Evolutionary conservation across 2,113 vertebrate species (phyloP), one percentile per base, ranked within the genome.

Genomic region (Jacana jacana): DNA sequence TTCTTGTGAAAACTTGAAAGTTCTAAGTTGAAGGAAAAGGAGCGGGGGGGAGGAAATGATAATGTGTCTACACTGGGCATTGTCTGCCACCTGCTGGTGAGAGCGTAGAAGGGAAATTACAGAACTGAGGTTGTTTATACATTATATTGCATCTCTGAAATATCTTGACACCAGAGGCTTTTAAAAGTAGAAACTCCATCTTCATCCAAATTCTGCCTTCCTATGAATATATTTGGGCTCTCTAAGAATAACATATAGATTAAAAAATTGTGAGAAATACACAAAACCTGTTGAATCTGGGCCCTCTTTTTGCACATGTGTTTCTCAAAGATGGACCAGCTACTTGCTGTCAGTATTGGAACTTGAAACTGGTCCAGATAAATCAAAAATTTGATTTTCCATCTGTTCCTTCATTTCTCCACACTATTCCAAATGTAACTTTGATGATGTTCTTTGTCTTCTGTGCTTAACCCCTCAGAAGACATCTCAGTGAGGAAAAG

Each of bases 21-120:
- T 63, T 93, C 39, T 20, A 31, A 83, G 44, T n/a, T 83, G 57
- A 87, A 71, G 70, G 25, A 60, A 76, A 91, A 81, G 52, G 52
- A 7, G 11, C 19, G 3, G 48, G 44, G n/a, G 28, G 63, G 7
- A 10, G n/a, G 7, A 27, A 17, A 31, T 23, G 8, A 49, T 55
- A 84, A 25, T 3, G 8, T 0, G 5, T 37, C 2, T 91, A 80
- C 81, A 84, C 57, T 94, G 81, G 85, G 97, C 70, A 0, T 89
- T 76, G 72, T 73, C 40, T 96, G 95, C 95, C 97, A 72, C 95
- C 97, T 97, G 71, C 91, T 97, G 97, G 92, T 80, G 65, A 49
- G 85, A 82, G 48, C 11, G 7, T 17, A 35, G 84, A 76, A 94
- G 60, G 63, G 75, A 57, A 37, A 51, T 19, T 4, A 2, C 48